Percentiles rank a stretch among this genome's conserved stretches.
Evolutionary conservation across 1,140 invertebrate species (phyloP).

Genomic region (Drosophila murphyi): DNA sequence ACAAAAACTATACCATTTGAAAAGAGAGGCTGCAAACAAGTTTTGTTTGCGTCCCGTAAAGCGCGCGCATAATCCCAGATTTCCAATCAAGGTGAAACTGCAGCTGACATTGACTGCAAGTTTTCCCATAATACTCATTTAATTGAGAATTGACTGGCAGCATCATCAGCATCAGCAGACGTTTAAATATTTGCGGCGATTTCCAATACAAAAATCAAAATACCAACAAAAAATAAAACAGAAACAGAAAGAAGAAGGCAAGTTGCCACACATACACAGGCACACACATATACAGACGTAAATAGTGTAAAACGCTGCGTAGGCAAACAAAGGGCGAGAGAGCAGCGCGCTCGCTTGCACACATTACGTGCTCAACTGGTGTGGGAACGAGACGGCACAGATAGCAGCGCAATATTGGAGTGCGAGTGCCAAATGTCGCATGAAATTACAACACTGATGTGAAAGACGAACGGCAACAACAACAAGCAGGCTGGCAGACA

Average conservation of each 20-base stretch:
- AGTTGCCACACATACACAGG: slow-evolving; percentile 17
- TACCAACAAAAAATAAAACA: slow-evolving; percentile 41
- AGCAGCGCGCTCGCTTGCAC: slow-evolving; percentile 33
- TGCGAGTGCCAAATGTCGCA: slow-evolving; percentile 75
- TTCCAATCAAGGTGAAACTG: slow-evolving; percentile 51
- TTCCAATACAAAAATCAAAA: slow-evolving; percentile 64
- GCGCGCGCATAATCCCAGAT: slow-evolving; percentile 50
- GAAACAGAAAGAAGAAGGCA: slow-evolving; percentile 35
- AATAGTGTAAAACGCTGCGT: slow-evolving; percentile 41
- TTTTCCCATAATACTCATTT: slow-evolving; percentile 17
- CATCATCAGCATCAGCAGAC: slow-evolving; percentile 15
- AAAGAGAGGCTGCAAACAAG: slow-evolving; percentile 56
- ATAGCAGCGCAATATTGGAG: slow-evolving; percentile 40
- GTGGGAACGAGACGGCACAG: slow-evolving; percentile 28
- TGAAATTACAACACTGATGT: slow-evolving; percentile 77
- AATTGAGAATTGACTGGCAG: slow-evolving; percentile 18
- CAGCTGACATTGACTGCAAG: slow-evolving; percentile 44
- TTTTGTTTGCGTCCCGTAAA: slow-evolving; percentile 50
- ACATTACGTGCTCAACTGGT: background rate
- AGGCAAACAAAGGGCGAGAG: slow-evolving; percentile 44
- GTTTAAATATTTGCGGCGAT: slow-evolving; percentile 67
- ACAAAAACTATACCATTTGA: slow-evolving; percentile 40
- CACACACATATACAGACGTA: slow-evolving; percentile 29
- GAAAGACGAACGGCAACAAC: slow-evolving; percentile 53
- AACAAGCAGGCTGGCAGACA: slow-evolving; percentile 15